Base-by-base conservation (phyloP, 2,888 invertebrate species). In the Parnassius orleans region DNA sequence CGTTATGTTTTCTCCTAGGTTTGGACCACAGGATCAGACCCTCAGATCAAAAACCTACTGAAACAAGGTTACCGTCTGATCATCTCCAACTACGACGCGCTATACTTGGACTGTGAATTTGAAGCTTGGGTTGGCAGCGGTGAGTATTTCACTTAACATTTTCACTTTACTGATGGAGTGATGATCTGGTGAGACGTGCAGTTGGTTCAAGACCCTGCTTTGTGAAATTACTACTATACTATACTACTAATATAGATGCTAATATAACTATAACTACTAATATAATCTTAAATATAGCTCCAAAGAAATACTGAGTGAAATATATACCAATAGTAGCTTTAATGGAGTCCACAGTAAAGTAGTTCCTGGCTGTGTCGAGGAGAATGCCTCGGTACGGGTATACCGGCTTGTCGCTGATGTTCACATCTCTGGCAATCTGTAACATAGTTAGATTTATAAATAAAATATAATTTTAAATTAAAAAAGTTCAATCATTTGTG, bases 331-430 rank as follows among this genome's bases (percentile, higher is more conserved):
- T 92, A 10, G 96, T 96, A 14, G 93, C 87, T 74, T 95, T 94
- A 64, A 97, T 95, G 0, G 94, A 87, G 0, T 94, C 93, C 10
- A 96, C 92, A 10, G 94, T 93, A 72, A 96, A 93, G 79, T 94
- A 99, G 83, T 98, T 98, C 47, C 99, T 93, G 0, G 98, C 93
- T 0, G 99, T 98, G 80, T 99, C 99, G 59, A 99, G 81, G 51
- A 97, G 92, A 9, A 99, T 82, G 0, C 98, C 99, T 74, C 99
- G 93, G 87, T 98, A 97, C 0, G 95, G 94, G 86, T 97, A 99
- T 0, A 93, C 93, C 0, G 99, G 99, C 46, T 93, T 93, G 83
- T 99, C 99, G 1, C 81, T 80, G 14, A 97, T 93, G 10, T 83
- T 78, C 0, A 93, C 94, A 70, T 94, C 93, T 3, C 93, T 90